A percentile compares a stretch with the other conserved stretches of the same genome.
Evolutionary conservation across 2,888 invertebrate species (phyloP).

Genomic region (Terebella lapidaria): DNA sequence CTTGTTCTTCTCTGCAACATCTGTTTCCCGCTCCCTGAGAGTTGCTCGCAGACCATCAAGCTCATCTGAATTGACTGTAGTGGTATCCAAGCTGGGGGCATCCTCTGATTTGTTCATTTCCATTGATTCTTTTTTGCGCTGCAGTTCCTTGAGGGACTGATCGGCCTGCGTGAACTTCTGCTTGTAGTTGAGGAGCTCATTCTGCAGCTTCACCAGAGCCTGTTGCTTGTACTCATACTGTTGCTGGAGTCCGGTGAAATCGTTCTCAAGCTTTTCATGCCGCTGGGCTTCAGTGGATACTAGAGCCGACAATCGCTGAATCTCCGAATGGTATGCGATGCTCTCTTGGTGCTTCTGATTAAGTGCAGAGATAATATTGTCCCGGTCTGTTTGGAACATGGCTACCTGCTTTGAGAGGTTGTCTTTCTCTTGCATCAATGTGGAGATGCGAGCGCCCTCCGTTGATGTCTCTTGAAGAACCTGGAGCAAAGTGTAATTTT

Average conservation of each 20-base stretch:
- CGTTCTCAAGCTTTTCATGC: constrained; percentile 35
- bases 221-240: constrained; percentile 53
- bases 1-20: constrained; percentile 13
- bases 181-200: constrained; percentile 48
- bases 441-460: constrained; percentile 26
- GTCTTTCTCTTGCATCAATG: constrained; percentile 41
- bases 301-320: constrained; percentile 63
- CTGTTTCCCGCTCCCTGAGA: neutral
- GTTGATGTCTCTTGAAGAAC: constrained; percentile 41
- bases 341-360: constrained; percentile 82
- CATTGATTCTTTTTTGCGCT: neutral
- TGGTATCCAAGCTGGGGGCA: neutral
- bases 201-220: constrained; percentile 46
- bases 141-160: neutral
- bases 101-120: neutral
- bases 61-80: neutral
- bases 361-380: constrained; percentile 56
- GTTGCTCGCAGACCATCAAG: neutral
- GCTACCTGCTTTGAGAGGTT: constrained; percentile 66
- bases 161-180: constrained; percentile 32
- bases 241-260: constrained; percentile 43
- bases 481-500: constrained; percentile 46
- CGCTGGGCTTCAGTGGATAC: constrained; percentile 33
- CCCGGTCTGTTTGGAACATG: constrained; percentile 57
- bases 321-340: constrained; percentile 77